Base-by-base conservation (phyloP, 2,113 vertebrate genomes). In the Myrmecophaga tridactyla region DNA sequence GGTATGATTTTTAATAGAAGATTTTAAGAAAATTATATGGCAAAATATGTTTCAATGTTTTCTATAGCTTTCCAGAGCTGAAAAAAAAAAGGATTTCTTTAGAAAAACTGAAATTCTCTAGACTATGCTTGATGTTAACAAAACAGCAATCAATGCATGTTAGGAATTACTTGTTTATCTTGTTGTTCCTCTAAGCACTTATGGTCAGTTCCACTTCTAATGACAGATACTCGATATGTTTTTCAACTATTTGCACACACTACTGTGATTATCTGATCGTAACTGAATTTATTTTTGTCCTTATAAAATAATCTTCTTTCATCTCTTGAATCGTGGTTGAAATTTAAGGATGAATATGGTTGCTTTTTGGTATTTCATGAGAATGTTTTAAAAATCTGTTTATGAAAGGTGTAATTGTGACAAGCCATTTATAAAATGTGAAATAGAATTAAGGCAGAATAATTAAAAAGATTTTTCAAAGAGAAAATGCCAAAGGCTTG, bases 381-480 rank as follows among this genome's bases (percentile, higher is more conserved):
- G 3, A 60, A 6, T 29, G 72, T 53, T 88, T 73, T 63, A 78
- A 77, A 60, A 84, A 2, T 41, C 21, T 21, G 21, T 85, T 94
- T 65, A 60, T 76, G 69, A 82, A 93, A 76, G 27, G 9, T 36
- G 53, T 56, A 56, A 0, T 69, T 53, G 60, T 48, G 46, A 48
- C 10, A 95, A 82, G 86, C 21, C 34, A 86, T 89, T 78, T 78
- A n/a, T 62, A 77, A 94, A 93, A 67, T 15, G 0, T 21, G 88
- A 70, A 77, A 78, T 75, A 86, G 43, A 39, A 58, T 93, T 90
- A 86, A 93, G 46, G 25, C 4, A 60, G 31, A 89, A 92, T 78
- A 73, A 34, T 88, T 94, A 88, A 69, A 81, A 31, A 53, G 6
- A 7, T 65, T 76, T 36, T 39, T 29, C n/a, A 43, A 48, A 46